Evolutionary conservation across 2,797 vertebrate genomes (phyloP).

Genomic region (Masticophis lateralis): DNA sequence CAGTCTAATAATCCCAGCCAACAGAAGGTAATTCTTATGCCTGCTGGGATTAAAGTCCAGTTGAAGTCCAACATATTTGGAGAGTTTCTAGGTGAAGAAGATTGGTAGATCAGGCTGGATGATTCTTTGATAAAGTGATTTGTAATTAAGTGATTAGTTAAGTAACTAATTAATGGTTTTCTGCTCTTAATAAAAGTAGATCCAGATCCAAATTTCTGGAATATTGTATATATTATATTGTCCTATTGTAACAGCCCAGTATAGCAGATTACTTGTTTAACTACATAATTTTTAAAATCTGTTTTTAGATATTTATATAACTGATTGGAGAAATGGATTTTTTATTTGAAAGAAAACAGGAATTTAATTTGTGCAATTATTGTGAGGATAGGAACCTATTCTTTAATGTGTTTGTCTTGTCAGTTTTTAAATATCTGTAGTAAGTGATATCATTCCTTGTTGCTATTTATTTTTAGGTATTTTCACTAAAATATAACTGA

Average conservation of each 20-base stretch:
- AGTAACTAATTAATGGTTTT: slow-evolving; percentile 6
- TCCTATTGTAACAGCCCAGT: slow-evolving; percentile 1
- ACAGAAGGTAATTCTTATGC: background rate
- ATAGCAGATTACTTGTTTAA: background rate
- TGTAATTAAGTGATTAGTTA: slow-evolving; percentile 8
- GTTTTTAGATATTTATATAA: background rate
- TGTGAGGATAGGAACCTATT: slow-evolving; percentile 39
- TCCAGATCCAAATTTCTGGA: background rate
- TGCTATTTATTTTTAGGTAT: background rate
- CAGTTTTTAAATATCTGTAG: slow-evolving; percentile 20
- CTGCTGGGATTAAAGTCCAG: background rate
- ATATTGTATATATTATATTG: slow-evolving; percentile 25
- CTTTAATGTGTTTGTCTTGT: slow-evolving; percentile 46
- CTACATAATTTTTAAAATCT: slow-evolving; percentile 12
- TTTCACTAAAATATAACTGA: background rate
- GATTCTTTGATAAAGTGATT: slow-evolving; percentile 9
- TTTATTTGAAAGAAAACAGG: slow-evolving; percentile 46
- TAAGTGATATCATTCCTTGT: background rate
- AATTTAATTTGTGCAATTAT: slow-evolving; percentile 32
- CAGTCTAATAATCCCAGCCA: background rate
- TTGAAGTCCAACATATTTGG: background rate
- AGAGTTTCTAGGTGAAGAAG: background rate
- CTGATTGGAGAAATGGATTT: slow-evolving; percentile 18
- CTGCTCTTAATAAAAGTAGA: background rate
- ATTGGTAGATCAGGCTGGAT: background rate